Base-by-base conservation (phyloP, 2,113 vertebrate genomes). In the Oxyura jamaicensis region DNA sequence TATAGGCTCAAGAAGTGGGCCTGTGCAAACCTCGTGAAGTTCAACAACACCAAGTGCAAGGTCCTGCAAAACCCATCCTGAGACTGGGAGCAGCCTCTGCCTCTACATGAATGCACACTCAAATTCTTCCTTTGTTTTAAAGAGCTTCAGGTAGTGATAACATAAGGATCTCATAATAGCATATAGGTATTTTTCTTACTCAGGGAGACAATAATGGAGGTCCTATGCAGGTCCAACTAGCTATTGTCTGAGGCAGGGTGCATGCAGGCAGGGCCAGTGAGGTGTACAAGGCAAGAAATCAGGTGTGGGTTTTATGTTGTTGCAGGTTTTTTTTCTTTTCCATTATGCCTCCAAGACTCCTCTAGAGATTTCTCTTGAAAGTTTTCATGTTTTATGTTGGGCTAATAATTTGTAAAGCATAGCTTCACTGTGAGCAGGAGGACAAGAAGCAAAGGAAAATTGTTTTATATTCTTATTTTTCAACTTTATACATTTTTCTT, bases 401-500 rank as follows among this genome's bases (percentile, higher is more conserved):
- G 66, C 71, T 59, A 60, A 91, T 88, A 91, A 83, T 68, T 78
- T 83, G 90, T 35, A 83, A 59, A 74, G 41, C 36, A 22, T 39
- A 55, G 48, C 71, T 86, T 86, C 44, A 35, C 33, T 11, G 60
- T 65, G 73, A 80, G 84, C 44, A 35, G 69, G 42, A 91, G 63
- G 76, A 73, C 14, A 67, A 92, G 89, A 62, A 86, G 35, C 56
- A 74, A 80, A 75, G 67, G 22, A 65, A 89, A 84, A 95, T 62
- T 53, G 80, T 29, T 80, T 63, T 69, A 21, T 44, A 36, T 91
- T 91, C 93, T 91, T 92, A 78, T 77, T 91, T 96, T 91, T 85
- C 80, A 66, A 67, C 75, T 93, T 67, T 33, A 35, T 85, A 62
- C 26, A 4, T 96, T 97, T 93, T 88, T 94, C 76, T 95, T 92